Base-by-base conservation (phyloP, 2,888 invertebrate genomes). In the Capitulum mitella region DNA sequence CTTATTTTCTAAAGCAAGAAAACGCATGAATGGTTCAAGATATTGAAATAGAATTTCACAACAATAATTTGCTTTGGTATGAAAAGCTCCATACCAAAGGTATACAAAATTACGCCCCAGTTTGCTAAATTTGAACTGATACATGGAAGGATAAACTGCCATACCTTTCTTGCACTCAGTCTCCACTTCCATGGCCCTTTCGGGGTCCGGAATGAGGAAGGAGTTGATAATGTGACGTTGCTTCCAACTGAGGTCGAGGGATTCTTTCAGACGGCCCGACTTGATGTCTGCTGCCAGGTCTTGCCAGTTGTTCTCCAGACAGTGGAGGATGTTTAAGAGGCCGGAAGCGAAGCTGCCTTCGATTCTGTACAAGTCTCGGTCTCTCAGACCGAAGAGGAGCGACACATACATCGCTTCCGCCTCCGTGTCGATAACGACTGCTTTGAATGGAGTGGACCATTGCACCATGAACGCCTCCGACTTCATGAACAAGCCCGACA, bases 311-410 rank as follows among this genome's bases (percentile, higher is more conserved):
- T 79, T 77, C 75, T 84, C 84, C 37, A 85, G 78, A 0, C 83
- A 81, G n/a, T 81, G 79, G 77, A 85, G 83, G 8, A 83, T 83
- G 64, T 84, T 82, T 80, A 83, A 84, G 12, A 85, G 82, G 8
- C 84, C 81, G 16, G 85, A 84, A 2, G 84, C 83, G 82, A 85
- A 85, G 78, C 85, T 85, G 3, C 84, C 84, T 78, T 85, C 85
- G 40, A 85, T 82, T 78, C 83, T 83, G 10, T 84, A 85, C 10
- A 85, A 76, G 78, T 84, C 82, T 46, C 80, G 82, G 79, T 85
- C 85, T 78, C 82, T 83, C 43, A 85, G 79, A 19, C 83, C 85
- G 83, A 85, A 85, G 78, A 85, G 80, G 8, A 85, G 80, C 80
- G 85, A 84, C 10, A 85, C 79, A 79, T 85, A 85, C 32, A 84